phyloP scores from a whole-genome alignment of 2,797 vertebrate genomes.

The Synanceia verrucosa region DNA sequence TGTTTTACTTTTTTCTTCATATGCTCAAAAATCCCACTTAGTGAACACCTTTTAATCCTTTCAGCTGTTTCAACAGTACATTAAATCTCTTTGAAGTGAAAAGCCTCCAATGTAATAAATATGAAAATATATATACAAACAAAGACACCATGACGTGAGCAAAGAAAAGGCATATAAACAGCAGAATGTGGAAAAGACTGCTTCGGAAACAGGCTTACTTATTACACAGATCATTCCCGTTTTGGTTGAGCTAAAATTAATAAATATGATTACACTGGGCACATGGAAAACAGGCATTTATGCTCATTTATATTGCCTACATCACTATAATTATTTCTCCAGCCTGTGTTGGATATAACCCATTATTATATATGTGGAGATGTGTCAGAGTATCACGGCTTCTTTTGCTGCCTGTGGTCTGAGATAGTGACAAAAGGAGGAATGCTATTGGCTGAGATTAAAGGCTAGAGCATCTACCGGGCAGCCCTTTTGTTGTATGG shows the following conservation, averaged over 20 bases:
- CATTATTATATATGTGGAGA: constrained; percentile 39
- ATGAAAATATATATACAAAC: constrained; percentile 56
- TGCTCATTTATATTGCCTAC: constrained; percentile 48
- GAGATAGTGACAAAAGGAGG: constrained; percentile 33
- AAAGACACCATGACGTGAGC: constrained; percentile 13
- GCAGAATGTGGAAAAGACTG: constrained; percentile 42
- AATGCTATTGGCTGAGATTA: constrained; percentile 33
- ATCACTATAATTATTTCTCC: constrained; percentile 53
- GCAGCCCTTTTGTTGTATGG: not conserved
- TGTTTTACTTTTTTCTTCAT: not conserved
- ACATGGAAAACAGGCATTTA: constrained; percentile 53
- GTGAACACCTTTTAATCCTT: constrained; percentile 25
- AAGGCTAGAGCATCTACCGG: constrained; percentile 24
- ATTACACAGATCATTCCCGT: constrained; percentile 36
- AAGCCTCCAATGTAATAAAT: constrained; percentile 52
- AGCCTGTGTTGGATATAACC: constrained; percentile 42
- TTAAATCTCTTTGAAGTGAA: constrained; percentile 14
- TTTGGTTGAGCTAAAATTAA: constrained; percentile 43
- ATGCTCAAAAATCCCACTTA: constrained; percentile 10
- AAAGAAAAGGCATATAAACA: constrained; percentile 29
- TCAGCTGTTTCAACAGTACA: constrained; percentile 16
- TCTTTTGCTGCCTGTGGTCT: constrained; percentile 31
- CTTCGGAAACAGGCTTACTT: constrained; percentile 41
- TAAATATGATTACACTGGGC: constrained; percentile 54
- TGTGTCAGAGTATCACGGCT: constrained; percentile 40